A percentile compares a stretch with the other conserved stretches of the same genome.
These are phyloP conservation scores for Drosophila melanica DNA, from an alignment of 1,140 invertebrate species.

Conservation along the genomic window DNA sequence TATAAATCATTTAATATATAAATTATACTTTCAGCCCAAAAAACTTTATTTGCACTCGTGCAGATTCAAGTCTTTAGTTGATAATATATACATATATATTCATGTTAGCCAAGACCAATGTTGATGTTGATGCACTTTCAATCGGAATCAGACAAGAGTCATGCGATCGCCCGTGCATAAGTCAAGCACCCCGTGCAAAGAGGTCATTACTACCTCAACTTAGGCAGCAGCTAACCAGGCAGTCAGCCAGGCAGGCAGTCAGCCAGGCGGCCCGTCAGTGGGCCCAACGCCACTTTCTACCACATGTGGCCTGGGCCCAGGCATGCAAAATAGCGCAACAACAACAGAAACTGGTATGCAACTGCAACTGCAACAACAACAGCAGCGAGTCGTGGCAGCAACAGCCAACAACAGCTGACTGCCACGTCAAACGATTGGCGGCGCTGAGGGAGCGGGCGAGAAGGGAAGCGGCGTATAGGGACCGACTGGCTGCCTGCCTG, in stretches of 20 bases:
- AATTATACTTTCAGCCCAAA: too few species aligned
- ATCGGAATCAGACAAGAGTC: slow-evolving; percentile 14
- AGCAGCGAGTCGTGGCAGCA: slow-evolving; percentile 11
- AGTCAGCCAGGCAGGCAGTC: not conserved
- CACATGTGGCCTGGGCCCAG: slow-evolving; percentile 38
- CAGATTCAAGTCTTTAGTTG: not conserved
- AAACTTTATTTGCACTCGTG: too few species aligned
- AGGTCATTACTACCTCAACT: slow-evolving; percentile 46
- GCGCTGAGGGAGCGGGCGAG: too few species aligned
- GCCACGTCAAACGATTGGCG: slow-evolving; percentile 13
- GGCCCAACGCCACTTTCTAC: slow-evolving; percentile 40
- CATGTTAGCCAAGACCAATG: not conserved
- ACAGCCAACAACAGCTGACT: slow-evolving; percentile 22
- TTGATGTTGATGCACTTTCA: slow-evolving; percentile 21
- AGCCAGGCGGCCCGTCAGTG: not conserved
- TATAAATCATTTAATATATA: too few species aligned
- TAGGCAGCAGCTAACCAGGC: not conserved
- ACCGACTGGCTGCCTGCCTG: slow-evolving; percentile 41
- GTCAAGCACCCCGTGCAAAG: slow-evolving; percentile 48
- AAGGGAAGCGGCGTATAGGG: slow-evolving; percentile 3
- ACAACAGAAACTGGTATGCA: slow-evolving; percentile 67
- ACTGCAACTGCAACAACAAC: slow-evolving; percentile 35
- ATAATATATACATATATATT: not conserved
- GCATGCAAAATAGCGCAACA: slow-evolving; percentile 73
- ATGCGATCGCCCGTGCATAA: slow-evolving; percentile 26